Percentiles rank a stretch among this genome's conserved stretches.
Conservation (phyloP, 2,888 invertebrate genomes). For the Meta bourneti region DNA sequence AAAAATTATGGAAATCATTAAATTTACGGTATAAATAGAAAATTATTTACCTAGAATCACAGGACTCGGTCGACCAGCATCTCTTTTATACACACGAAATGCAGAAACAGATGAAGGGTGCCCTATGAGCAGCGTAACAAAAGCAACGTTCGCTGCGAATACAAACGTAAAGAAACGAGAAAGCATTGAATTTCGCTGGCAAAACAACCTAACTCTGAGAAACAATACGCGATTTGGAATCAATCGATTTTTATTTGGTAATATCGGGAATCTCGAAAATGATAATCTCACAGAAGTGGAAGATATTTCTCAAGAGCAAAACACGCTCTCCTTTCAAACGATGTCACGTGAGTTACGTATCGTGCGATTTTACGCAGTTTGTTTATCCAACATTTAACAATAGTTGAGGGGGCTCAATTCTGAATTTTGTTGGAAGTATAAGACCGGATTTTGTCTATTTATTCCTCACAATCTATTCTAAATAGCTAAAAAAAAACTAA, state of each 20-base stretch:
- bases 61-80: constrained; percentile 35
- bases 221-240: background rate
- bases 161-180: background rate
- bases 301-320: background rate
- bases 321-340: background rate
- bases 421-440: too few relatives aligned
- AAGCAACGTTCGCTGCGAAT: constrained; percentile 31
- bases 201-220: background rate
- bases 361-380: constrained; percentile 54
- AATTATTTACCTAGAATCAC: constrained; percentile 53
- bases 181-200: constrained; percentile 29
- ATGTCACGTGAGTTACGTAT: constrained; percentile 55
- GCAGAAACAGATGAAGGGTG: constrained; percentile 13
- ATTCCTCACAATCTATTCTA: too few relatives aligned
- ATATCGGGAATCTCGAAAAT: background rate
- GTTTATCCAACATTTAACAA: background rate
- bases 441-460: too few relatives aligned
- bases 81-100: constrained; percentile 38
- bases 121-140: constrained; percentile 40
- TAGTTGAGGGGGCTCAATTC: background rate
- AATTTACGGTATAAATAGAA: background rate
- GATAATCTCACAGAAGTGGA: background rate
- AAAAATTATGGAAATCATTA: too few relatives aligned
- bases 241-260: background rate
- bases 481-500: too few relatives aligned